phyloP scores from a whole-genome alignment of 2,888 invertebrate species.

The Limenitis camilla region DNA sequence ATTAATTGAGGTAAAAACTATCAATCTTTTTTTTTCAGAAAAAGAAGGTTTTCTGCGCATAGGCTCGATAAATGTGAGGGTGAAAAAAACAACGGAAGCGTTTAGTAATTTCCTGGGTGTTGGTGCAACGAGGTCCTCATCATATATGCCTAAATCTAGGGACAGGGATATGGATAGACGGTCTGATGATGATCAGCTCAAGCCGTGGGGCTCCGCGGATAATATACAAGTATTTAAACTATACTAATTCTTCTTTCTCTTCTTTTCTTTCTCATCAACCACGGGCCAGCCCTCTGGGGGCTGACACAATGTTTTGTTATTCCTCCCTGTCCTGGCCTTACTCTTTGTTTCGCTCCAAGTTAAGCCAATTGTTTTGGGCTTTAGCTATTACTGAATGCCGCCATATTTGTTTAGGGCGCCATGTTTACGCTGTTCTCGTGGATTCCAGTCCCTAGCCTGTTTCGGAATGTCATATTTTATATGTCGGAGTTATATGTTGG shows the following conservation, averaged over 20 bases:
- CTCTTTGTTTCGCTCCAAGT: too few relatives aligned
- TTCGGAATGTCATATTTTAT: too few relatives aligned
- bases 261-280: neutral
- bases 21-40: constrained; percentile 65
- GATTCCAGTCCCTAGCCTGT: too few relatives aligned
- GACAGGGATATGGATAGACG: constrained; percentile 46
- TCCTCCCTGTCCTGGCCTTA: too few relatives aligned
- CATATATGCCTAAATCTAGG: constrained; percentile 59
- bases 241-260: neutral
- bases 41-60: constrained; percentile 94
- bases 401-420: too few relatives aligned
- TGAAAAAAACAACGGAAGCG: constrained; percentile 93
- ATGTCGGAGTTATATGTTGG: too few relatives aligned
- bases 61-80: constrained; percentile 92
- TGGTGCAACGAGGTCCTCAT: constrained; percentile 73
- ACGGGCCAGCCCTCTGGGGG: neutral
- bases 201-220: constrained; percentile 93
- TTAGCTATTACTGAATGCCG: too few relatives aligned
- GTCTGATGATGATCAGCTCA: constrained; percentile 78
- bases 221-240: constrained; percentile 78
- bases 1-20: neutral
- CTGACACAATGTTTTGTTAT: too few relatives aligned
- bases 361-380: too few relatives aligned
- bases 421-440: too few relatives aligned
- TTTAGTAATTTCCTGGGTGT: constrained; percentile 93